phyloP scores from a whole-genome alignment of 2,113 vertebrate species.

The Microtus richardsoni region DNA sequence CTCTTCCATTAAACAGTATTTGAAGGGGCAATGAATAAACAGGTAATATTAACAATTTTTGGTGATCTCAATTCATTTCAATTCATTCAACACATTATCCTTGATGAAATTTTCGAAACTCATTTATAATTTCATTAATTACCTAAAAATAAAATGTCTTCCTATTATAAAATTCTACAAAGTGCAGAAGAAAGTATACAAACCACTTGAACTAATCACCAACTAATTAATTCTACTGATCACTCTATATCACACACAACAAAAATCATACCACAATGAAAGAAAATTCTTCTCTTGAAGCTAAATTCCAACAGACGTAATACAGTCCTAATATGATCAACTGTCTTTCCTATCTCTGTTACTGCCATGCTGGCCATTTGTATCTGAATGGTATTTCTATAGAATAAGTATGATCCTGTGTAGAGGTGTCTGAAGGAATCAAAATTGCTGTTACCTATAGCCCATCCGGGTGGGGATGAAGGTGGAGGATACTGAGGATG shows the following conservation, averaged over 20 bases:
- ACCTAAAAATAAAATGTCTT: neutral
- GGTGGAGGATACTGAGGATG: neutral
- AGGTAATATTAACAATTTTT: neutral
- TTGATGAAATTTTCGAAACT: neutral
- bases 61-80: neutral
- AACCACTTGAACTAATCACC: neutral
- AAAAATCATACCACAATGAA: neutral
- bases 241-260: neutral
- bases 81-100: neutral
- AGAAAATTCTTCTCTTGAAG: neutral
- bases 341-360: neutral
- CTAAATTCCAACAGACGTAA: neutral
- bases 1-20: neutral
- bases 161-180: neutral
- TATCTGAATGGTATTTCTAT: neutral
- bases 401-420: neutral
- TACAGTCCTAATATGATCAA: neutral
- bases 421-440: neutral
- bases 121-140: conserved; percentile 9
- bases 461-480: neutral
- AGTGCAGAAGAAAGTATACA: neutral
- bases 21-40: neutral
- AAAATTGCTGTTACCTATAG: conserved; percentile 17
- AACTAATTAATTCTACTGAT: neutral
- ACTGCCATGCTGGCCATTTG: neutral